A percentile compares a stretch with the other conserved stretches of the same genome.
Evolutionary conservation across 2,113 vertebrate species (phyloP).

Genomic region (cat (Felis catus)): DNA sequence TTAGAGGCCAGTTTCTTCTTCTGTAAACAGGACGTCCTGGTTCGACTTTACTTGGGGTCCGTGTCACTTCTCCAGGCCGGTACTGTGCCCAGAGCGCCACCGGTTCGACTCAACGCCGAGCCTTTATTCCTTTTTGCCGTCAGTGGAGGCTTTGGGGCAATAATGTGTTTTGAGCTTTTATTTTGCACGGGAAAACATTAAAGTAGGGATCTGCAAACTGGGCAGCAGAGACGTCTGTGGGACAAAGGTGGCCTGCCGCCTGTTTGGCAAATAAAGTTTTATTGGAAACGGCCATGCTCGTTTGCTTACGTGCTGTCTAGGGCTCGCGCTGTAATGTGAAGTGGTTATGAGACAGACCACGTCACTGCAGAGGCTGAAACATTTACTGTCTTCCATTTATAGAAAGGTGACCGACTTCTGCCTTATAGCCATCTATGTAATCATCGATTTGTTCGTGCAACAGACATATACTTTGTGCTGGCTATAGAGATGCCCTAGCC

Average conservation of each 20-base stretch:
- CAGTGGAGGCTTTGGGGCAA: accelerated
- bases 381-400: too few species aligned
- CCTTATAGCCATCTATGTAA: accelerated
- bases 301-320: accelerated
- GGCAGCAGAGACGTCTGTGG: not conserved
- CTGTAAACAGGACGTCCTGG: not conserved
- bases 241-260: too few species aligned
- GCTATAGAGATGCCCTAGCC: accelerated
- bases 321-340: accelerated
- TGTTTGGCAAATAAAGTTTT: not conserved
- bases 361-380: not conserved
- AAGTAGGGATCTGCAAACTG: not conserved
- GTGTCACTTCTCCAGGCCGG: not conserved
- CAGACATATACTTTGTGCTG: not conserved
- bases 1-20: not conserved
- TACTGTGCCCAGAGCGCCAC: accelerated
- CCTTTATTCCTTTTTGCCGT: accelerated
- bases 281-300: too few species aligned
- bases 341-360: accelerated
- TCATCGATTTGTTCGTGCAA: not conserved
- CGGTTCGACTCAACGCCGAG: accelerated
- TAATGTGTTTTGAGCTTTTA: not conserved
- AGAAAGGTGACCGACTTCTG: not conserved
- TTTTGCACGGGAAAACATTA: not conserved
- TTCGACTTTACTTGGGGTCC: not conserved